Evolutionary conservation across 1,140 invertebrate species (phyloP).

Genomic region (Oryzaephilus surinamensis): DNA sequence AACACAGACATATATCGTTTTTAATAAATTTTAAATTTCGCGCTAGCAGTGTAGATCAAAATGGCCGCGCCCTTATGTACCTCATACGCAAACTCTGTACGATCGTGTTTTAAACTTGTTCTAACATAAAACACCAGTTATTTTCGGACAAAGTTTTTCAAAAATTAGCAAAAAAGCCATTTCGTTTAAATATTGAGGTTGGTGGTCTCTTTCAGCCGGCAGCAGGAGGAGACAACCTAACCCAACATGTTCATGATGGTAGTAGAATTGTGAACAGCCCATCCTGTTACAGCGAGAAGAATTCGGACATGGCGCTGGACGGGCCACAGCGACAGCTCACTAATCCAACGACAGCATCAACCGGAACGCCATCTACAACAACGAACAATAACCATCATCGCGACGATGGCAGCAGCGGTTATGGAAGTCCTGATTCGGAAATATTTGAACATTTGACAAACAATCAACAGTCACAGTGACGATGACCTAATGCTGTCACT

Average conservation of each 20-base stretch:
- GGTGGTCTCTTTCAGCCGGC: conserved; percentile 34
- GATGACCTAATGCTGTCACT: no score
- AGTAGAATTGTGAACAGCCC: conserved; percentile 24
- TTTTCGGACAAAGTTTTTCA: neutral
- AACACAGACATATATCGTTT: no score
- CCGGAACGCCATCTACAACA: conserved; percentile 10
- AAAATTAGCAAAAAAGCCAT: neutral
- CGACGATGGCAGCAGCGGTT: conserved; percentile 50
- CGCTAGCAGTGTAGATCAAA: no score
- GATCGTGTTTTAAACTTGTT: neutral
- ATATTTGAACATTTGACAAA: conserved; percentile 41
- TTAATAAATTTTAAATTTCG: no score
- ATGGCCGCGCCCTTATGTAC: no score
- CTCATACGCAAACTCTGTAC: no score
- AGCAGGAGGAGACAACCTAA: no score
- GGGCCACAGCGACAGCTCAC: conserved; percentile 38
- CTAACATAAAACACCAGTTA: neutral
- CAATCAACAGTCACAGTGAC: conserved; percentile 13
- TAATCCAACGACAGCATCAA: conserved; percentile 27
- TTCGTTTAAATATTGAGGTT: neutral
- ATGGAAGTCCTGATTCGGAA: conserved; percentile 52
- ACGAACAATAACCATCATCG: conserved; percentile 27
- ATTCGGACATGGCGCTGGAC: conserved; percentile 34
- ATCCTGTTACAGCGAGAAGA: conserved; percentile 38
- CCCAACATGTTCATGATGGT: conserved; percentile 29